phyloP scores from a whole-genome alignment of 2,113 vertebrate genomes.

The Greenwoodochromis staneri region DNA sequence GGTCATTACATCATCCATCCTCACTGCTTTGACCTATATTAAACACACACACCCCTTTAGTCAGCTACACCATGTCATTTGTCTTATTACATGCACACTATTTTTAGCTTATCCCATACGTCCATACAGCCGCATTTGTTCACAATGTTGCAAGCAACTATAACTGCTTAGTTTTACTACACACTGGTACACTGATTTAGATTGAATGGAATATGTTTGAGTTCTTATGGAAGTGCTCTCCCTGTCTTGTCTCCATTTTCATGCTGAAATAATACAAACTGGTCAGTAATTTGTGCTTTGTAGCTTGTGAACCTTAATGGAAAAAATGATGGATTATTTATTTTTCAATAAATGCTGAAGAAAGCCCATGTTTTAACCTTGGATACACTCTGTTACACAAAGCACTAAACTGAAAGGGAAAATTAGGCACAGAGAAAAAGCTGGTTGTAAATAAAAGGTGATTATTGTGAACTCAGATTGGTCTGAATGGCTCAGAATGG shows the following conservation, averaged over 20 bases:
- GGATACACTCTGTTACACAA: not conserved
- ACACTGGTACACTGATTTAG: not conserved
- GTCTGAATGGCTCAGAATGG: not conserved
- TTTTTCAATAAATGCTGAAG: not conserved
- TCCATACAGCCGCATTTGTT: not conserved
- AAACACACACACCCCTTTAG: not conserved
- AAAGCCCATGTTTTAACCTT: not conserved
- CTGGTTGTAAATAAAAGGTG: not conserved
- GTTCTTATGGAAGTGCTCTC: not conserved
- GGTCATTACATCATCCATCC: slow-evolving; percentile 60
- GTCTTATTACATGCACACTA: not conserved
- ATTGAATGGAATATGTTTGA: not conserved
- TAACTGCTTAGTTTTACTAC: not conserved
- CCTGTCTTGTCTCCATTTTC: fast-evolving
- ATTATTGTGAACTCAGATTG: not conserved
- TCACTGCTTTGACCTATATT: slow-evolving; percentile 59
- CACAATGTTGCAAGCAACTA: not conserved
- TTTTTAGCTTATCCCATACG: not conserved
- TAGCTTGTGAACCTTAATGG: not conserved
- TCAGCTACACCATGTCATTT: not conserved
- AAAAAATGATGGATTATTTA: not conserved
- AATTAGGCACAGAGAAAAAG: not conserved
- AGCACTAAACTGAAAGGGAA: not conserved
- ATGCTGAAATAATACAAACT: not conserved
- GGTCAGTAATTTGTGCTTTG: not conserved